Evolutionary conservation across 2,113 vertebrate species (phyloP), one percentile per base, ranked within the genome.

Genomic region (Astur gentilis): DNA sequence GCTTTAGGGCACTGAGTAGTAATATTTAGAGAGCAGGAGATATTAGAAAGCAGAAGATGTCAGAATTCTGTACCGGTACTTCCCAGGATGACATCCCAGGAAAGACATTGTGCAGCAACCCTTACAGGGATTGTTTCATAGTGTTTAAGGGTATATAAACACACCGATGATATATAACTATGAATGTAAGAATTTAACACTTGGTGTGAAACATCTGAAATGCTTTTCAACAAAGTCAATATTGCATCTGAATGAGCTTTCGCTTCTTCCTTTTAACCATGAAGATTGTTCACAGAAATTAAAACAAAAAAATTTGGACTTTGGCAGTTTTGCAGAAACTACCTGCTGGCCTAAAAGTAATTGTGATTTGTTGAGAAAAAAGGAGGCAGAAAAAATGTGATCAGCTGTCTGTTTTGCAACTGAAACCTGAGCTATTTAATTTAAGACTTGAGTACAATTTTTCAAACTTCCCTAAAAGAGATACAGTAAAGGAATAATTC

Each of bases 141-240:
- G 22, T 17, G 7, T 86, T 92, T 76, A 45, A 50, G 31, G 83
- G 34, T 17, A 7, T 34, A 27, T n/a, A 94, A 87, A 85, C 5
- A 19, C 17, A 47, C 4, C 1, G 3, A 36, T 0, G 3, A 29
- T 32, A 61, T 32, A 19, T 11, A 55, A 88, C 31, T 45, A 52
- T 54, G 31, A 57, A 38, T 65, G 3, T 23, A 47, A 92, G 4
- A 23, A 54, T 93, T 87, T 79, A 47, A 60, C 26, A 64, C 5
- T 23, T 78, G 31, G 29, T 66, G 4, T 50, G 32, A 81, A 91
- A 71, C 20, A 21, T 69, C 42, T 75, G 70, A 92, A 85, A 31
- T 62, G 13, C 3, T 49, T 85, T 85, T 82, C 58, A 52, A 58
- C 4, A 32, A 52, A 61, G 32, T 29, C 23, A 83, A 5, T 83